Percentiles rank a stretch among this genome's conserved stretches.
Conservation (phyloP, 2,113 vertebrate genomes). For the Caranx melampygus region DNA sequence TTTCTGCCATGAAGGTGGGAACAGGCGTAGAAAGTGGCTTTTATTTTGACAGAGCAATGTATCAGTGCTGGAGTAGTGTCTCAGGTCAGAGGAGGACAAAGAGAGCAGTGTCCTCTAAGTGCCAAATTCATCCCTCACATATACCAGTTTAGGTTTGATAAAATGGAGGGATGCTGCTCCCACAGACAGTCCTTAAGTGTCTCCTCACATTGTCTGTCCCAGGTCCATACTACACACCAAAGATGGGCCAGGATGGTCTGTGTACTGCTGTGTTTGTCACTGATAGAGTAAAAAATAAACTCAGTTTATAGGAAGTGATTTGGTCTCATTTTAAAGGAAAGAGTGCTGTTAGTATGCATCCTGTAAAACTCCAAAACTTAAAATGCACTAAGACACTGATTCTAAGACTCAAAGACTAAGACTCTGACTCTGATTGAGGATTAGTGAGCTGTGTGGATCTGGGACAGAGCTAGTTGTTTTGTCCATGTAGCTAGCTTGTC, state of each 20-base stretch:
- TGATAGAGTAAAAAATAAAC: background rate
- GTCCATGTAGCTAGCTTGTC: no score
- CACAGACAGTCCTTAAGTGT: background rate
- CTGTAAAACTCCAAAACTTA: background rate
- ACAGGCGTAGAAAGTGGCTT: background rate
- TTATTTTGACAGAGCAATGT: background rate
- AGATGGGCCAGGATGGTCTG: no score
- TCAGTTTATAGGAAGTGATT: background rate
- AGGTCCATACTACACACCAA: background rate
- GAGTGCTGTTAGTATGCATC: no score
- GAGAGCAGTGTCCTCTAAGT: background rate
- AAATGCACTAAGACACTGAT: background rate
- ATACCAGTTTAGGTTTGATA: background rate
- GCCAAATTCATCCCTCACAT: constrained; percentile 14
- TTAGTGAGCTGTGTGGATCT: no score
- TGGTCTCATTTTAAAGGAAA: background rate
- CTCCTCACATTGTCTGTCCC: no score
- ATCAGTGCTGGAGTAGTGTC: background rate
- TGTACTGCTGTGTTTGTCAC: background rate
- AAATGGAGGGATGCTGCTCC: background rate
- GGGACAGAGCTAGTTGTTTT: no score
- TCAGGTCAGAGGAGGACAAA: background rate
- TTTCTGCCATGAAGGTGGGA: background rate
- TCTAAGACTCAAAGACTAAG: background rate
- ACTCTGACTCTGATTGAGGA: background rate